Evolutionary conservation across 2,888 invertebrate genomes (phyloP), one percentile per base, ranked within the genome.

Genomic region (Sicus ferrugineus): DNA sequence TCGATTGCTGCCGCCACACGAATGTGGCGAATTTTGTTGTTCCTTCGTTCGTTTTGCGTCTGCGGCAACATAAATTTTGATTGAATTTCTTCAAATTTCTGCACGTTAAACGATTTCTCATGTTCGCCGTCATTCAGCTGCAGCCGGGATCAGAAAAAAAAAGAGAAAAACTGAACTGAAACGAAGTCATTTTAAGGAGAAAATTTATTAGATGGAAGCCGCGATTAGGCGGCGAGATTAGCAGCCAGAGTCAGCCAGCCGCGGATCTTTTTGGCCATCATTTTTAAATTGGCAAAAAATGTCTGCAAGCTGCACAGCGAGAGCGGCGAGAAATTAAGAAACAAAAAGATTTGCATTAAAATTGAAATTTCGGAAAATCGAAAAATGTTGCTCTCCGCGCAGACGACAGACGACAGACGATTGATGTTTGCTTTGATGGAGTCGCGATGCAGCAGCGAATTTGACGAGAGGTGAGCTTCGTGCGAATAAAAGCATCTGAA

Each of bases 281-380:
- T 38, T 59, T 54, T 38, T 6, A 16, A 28, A 28, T n/a, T n/a
- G 30, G 30, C 19, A 48, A 48, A 46, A 48, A 63, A 28, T 50
- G 64, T 30, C 50, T 48, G 31, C 28, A 30, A 34, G 50, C 50
- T 19, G 64, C n/a, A 50, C 16, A 54, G 1, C 28, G n/a, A 26
- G n/a, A 42, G n/a, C 5, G n/a, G n/a, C 11, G 9, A 42, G n/a
- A 42, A 5, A 11, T 42, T 42, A 9, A 42, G n/a, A n/a, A n/a
- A n/a, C 23, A 50, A 14, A n/a, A 30, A 64, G 31, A 50, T 64
- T 48, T 64, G 63, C 63, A 64, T 64, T 21, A 64, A 61, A 63
- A 48, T 48, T 30, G 63, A 28, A 30, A 38, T 9, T 11, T 3
- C 3, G 16, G 16, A 42, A 42, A 42, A 42, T 6, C 11, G 42